Percentiles rank a stretch among this genome's conserved stretches.
Evolutionary conservation across 2,797 vertebrate genomes (phyloP).

Genomic region (Smutsia gigantea): DNA sequence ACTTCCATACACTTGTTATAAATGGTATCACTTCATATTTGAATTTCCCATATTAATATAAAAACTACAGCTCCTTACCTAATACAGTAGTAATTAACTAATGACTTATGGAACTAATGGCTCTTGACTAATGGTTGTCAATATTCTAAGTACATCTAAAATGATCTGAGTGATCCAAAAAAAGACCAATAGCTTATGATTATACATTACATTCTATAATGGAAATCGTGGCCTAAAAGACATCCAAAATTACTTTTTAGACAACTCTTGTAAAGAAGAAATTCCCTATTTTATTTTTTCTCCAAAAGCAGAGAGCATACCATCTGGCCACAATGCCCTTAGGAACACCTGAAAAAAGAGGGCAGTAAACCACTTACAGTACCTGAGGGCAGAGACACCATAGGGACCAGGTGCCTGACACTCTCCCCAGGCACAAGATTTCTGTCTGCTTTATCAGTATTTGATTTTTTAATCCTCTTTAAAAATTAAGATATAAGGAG

Average conservation of each 20-base stretch:
- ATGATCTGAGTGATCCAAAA: background rate
- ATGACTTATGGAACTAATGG: conserved; percentile 17
- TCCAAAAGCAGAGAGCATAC: background rate
- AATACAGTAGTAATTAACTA: conserved; percentile 44
- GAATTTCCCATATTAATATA: conserved; percentile 4
- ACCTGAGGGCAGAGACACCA: background rate
- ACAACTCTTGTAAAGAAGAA: background rate
- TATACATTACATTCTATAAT: background rate
- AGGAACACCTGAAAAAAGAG: conserved; percentile 56
- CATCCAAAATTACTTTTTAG: conserved; percentile 26
- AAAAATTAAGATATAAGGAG: conserved; percentile 46
- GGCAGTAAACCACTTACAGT: background rate
- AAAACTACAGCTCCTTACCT: background rate
- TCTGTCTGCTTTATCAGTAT: conserved; percentile 25
- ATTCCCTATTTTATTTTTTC: background rate
- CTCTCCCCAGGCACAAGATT: background rate
- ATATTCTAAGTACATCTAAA: conserved; percentile 38
- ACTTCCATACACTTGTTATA: conserved; percentile 8
- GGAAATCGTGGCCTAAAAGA: background rate
- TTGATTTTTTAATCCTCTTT: background rate
- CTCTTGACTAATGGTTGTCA: background rate
- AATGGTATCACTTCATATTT: background rate
- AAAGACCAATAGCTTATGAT: background rate
- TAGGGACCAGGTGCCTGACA: background rate
- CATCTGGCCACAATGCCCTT: background rate